These are phyloP conservation scores for Himantopus leucocephalus DNA, from an alignment of 2,113 vertebrate genomes.

Conservation along the genomic window DNA sequence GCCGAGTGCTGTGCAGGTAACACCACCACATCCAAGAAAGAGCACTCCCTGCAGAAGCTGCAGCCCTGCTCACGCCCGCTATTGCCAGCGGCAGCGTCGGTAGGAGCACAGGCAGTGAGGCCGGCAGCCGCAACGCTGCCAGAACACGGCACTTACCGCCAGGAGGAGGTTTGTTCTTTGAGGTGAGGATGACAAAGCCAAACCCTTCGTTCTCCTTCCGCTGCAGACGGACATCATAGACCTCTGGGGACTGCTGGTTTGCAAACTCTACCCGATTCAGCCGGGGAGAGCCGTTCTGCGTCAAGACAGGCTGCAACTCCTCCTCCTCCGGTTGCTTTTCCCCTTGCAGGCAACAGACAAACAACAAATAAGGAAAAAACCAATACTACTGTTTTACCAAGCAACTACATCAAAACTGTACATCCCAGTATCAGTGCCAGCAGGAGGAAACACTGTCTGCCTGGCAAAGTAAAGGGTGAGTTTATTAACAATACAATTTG, in stretches of 20 bases:
- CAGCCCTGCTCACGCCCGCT: neutral
- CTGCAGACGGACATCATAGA: slow-evolving; percentile 89
- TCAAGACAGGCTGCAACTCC: slow-evolving; percentile 11
- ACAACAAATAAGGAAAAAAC: neutral
- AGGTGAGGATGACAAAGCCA: slow-evolving; percentile 97
- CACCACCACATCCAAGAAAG: neutral
- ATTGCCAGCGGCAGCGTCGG: neutral
- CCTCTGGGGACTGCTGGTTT: slow-evolving; percentile 63
- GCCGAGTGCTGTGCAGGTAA: no score
- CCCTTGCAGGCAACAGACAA: slow-evolving; percentile 29
- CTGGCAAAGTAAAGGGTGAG: neutral
- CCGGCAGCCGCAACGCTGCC: neutral
- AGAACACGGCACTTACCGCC: slow-evolving; percentile 79
- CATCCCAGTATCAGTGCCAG: neutral
- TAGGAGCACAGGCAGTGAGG: rapidly evolving
- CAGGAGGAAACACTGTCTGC: neutral
- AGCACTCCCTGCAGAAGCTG: no score
- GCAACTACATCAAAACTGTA: neutral
- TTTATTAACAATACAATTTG: neutral
- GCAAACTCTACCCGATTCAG: slow-evolving; percentile 61
- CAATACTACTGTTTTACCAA: neutral
- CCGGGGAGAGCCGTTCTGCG: slow-evolving; percentile 81
- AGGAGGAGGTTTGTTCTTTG: slow-evolving; percentile 94
- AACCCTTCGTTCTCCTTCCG: slow-evolving; percentile 94
- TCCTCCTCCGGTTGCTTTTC: slow-evolving; percentile 74